phyloP scores from a whole-genome alignment of 1,140 invertebrate genomes.

The Drosophila fuyamai region DNA sequence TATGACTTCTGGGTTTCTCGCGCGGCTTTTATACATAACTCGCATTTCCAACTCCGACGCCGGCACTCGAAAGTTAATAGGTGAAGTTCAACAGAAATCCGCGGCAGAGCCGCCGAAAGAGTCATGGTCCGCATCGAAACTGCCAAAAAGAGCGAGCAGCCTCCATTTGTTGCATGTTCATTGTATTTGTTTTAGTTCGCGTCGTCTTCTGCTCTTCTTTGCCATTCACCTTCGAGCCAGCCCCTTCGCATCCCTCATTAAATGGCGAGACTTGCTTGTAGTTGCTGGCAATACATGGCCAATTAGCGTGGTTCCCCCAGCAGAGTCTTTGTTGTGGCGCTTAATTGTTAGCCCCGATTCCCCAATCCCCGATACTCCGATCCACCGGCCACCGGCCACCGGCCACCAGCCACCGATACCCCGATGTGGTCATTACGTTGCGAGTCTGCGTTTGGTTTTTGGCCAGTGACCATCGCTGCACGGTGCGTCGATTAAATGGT shows the following conservation, averaged over 20 bases:
- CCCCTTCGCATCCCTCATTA: constrained; percentile 71
- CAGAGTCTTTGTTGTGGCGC: constrained; percentile 47
- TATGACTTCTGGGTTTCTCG: constrained; percentile 55
- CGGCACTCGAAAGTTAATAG: constrained; percentile 71
- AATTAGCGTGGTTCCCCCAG: constrained; percentile 73
- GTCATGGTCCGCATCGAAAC: constrained; percentile 20
- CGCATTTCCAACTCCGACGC: constrained; percentile 21
- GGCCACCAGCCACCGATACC: constrained; percentile 1
- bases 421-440: constrained; percentile 48
- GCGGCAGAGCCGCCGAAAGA: constrained; percentile 21
- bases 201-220: constrained; percentile 56
- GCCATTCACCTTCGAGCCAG: constrained; percentile 44
- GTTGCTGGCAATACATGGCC: constrained; percentile 70
- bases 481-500: constrained; percentile 68
- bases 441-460: constrained; percentile 16
- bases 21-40: constrained; percentile 68
- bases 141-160: constrained; percentile 49
- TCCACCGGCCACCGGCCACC: background rate
- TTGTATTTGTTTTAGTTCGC: constrained; percentile 72
- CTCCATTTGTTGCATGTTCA: constrained; percentile 78
- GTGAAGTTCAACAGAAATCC: constrained; percentile 68
- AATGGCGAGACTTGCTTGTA: constrained; percentile 73
- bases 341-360: constrained; percentile 57
- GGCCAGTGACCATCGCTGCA: constrained; percentile 39
- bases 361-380: constrained; percentile 2